Evolutionary conservation across 2,113 vertebrate genomes (phyloP).

Genomic region (Eidolon helvum): DNA sequence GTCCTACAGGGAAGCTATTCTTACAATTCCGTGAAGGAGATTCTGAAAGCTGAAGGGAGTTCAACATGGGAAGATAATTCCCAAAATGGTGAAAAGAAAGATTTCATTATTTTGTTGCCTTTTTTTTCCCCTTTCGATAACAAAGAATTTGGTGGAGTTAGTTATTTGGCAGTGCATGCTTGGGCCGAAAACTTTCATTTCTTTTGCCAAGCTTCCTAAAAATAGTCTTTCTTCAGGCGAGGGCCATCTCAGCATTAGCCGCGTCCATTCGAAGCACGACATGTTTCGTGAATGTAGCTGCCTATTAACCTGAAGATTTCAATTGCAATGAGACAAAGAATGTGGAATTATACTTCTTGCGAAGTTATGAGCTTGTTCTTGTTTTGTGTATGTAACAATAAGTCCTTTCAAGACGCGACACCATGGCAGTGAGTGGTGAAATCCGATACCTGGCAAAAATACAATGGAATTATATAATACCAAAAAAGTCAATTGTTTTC

Average conservation of each 20-base stretch:
- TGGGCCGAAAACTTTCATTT: conserved; percentile 43
- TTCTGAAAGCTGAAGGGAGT: not conserved
- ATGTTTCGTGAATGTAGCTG: conserved; percentile 40
- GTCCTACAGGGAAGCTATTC: not conserved
- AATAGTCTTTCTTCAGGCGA: conserved; percentile 52
- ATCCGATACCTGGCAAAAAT: conserved; percentile 68
- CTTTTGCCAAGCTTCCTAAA: conserved; percentile 68
- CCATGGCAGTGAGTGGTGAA: conserved; percentile 59
- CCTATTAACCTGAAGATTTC: conserved; percentile 61
- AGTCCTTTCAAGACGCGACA: conserved; percentile 64
- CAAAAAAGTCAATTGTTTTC: conserved; percentile 68
- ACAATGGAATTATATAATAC: conserved; percentile 66
- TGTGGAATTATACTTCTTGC: conserved; percentile 41
- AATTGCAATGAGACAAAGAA: conserved; percentile 47
- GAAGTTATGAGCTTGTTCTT: not conserved
- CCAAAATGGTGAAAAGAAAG: conserved; percentile 55
- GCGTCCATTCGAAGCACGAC: not conserved
- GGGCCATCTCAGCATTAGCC: conserved; percentile 32
- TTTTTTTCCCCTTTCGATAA: conserved; percentile 9
- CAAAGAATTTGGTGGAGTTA: conserved; percentile 50
- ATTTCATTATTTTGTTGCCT: conserved; percentile 21
- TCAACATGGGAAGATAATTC: not conserved
- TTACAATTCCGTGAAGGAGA: not conserved
- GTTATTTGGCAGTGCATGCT: conserved; percentile 39
- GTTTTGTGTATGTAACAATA: conserved; percentile 57